Base-by-base conservation (phyloP, 2,113 vertebrate species). In the Taurulus bubalis region DNA sequence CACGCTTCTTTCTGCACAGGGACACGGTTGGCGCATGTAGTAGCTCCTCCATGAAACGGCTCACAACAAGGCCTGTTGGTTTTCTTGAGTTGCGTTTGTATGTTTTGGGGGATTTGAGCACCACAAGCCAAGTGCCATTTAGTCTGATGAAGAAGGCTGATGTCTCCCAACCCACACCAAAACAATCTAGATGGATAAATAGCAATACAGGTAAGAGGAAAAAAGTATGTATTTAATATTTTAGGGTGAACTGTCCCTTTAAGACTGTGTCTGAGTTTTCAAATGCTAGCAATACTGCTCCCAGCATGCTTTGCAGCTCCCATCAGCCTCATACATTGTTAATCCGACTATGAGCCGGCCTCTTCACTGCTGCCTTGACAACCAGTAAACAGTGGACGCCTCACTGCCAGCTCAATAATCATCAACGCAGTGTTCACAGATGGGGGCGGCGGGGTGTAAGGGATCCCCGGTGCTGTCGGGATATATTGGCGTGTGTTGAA, bases 381-480 rank as follows among this genome's bases (percentile, higher is more conserved):
- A 93, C 93, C 82, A 56, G 84, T 92, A 92, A 94, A 94, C 92
- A 94, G 83, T 63, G 72, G 84, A 90, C 82, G 79, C 45, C 79
- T 84, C 87, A 73, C 74, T 84, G 90, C 79, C 86, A 78, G 85
- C 86, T 80, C 78, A 65, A 65, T 72, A 70, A 83, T 71, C 77
- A 71, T 83, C 69, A 59, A 71, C 81, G 75, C 74, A 80, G 70
- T 79, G 74, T 77, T 70, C 65, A 45, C 10, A 45, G 36, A 69
- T 16, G 55, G 56, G 28, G 24, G 79, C 24, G 20, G 45, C 8
- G 45, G 62, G 65, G 49, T 36, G 16, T 16, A 8, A 59, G 71
- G 60, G 65, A 66, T 68, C 74, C 55, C 59, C 36, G 2, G 8
- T 28, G 67, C 65, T 56, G 75, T n/a, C 20, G 28, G 47, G 22